Conservation (phyloP, 2,113 vertebrate genomes). For the Rhodinocichla rosea region DNA sequence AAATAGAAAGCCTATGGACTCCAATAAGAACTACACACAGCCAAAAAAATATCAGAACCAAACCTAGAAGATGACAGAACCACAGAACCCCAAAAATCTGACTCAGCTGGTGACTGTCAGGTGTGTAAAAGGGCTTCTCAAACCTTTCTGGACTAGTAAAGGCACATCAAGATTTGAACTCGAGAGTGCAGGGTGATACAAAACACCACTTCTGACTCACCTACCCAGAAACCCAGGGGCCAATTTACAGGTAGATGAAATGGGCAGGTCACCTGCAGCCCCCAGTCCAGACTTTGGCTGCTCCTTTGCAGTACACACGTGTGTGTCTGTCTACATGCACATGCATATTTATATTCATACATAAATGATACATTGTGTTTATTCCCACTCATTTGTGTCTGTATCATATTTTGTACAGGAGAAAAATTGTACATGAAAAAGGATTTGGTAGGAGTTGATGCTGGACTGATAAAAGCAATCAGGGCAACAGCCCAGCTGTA, state of each 20-base stretch:
- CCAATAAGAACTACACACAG: not conserved
- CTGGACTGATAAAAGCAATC: not conserved
- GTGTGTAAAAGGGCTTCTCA: not conserved
- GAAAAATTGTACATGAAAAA: not conserved
- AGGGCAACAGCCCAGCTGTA: not conserved
- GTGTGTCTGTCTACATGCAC: not conserved
- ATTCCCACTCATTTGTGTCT: not conserved
- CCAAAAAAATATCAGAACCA: not conserved
- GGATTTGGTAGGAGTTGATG: not conserved
- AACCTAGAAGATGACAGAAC: not conserved
- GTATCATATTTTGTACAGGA: not conserved
- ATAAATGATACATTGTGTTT: not conserved
- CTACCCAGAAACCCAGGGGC: not conserved
- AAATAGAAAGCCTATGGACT: not conserved
- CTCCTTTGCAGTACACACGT: not conserved
- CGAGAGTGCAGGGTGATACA: not conserved
- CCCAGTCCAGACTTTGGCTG: not conserved
- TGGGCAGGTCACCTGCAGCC: not conserved
- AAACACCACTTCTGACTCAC: not conserved
- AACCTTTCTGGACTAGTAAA: not conserved
- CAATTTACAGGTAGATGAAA: not conserved
- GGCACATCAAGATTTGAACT: not conserved
- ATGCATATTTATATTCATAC: not conserved
- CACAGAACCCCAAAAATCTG: not conserved
- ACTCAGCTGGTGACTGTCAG: not conserved